Base-by-base conservation (phyloP, 2,113 vertebrate genomes). In the Casuarius casuarius region DNA sequence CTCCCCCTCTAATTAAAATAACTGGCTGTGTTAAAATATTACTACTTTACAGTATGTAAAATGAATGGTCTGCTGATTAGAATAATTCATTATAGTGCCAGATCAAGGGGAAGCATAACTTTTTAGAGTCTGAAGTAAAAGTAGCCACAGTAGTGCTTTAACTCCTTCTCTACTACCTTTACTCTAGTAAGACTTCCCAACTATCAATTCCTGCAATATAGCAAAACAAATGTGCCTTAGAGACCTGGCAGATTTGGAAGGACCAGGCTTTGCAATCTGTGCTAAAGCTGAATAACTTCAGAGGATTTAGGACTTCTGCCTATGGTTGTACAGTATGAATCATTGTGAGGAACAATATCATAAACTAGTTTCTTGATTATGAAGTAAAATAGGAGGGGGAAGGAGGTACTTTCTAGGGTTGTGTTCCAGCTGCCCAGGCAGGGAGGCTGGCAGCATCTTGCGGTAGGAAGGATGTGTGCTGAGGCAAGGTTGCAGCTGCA, bases 1-100 rank as follows among this genome's bases (percentile, higher is more conserved):
- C 42, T 91, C 71, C 54, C 19, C 61, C 58, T 51, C 54, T 81
- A 74, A 90, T 72, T 87, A 92, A 80, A 95, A 83, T 93, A 89
- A 78, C 46, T 76, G 5, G 63, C 31, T 58, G 51, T 73, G 48
- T 91, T 88, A 94, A 87, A 91, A 80, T 89, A 93, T 94, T 88
- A 90, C 59, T 84, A 49, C 82, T 94, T 86, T 61, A 92, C 59
- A 88, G 54, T 25, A 38, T 90, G 49, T 80, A 86, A 91, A 95
- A 94, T 44, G 26, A 83, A 63, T 81, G 74, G 48, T 49, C 67
- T 71, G 10, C 33, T 94, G 56, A 78, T 76, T 66, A 85, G 26
- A 73, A 72, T 74, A 92, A 82, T 77, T 91, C 44, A 84, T 92
- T 78, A 52, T 26, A 59, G 74, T 63, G 54, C 7, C 28, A 78